These are phyloP conservation scores for Microtus pennsylvanicus DNA, from an alignment of 2,113 vertebrate genomes.

Conservation along the genomic window DNA sequence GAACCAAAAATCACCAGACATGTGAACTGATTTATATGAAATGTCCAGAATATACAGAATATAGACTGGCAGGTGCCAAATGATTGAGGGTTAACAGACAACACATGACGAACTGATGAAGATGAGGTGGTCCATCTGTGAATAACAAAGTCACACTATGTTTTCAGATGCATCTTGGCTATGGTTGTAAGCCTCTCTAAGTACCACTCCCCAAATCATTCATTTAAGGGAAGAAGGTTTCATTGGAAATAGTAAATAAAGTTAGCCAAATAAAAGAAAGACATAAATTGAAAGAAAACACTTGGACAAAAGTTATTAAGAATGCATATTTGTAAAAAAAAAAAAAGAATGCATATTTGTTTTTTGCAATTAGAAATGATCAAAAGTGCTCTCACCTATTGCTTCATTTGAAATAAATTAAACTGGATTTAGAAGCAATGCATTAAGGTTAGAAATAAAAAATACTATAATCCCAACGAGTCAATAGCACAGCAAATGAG, in stretches of 20 bases:
- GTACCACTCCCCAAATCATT: background rate
- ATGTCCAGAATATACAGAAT: background rate
- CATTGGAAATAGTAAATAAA: conserved; percentile 15
- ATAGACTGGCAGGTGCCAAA: background rate
- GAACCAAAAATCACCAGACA: background rate
- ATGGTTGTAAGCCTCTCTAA: background rate
- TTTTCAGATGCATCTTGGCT: background rate
- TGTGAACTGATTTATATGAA: background rate
- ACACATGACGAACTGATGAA: background rate
- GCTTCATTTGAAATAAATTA: background rate
- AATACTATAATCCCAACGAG: background rate
- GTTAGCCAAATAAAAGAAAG: background rate
- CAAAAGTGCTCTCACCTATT: background rate
- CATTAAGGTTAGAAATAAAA: background rate
- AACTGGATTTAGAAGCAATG: background rate
- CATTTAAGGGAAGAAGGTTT: background rate
- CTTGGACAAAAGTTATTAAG: background rate
- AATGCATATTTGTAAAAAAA: too few species aligned
- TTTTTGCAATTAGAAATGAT: background rate
- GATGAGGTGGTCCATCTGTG: background rate
- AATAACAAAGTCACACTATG: background rate
- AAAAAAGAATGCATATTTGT: too few species aligned
- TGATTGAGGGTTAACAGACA: background rate
- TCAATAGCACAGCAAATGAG: background rate
- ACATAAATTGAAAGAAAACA: background rate